Evolutionary conservation across 2,113 vertebrate genomes (phyloP), one percentile per base, ranked within the genome.

Genomic region (Protobothrops flavoviridis): DNA sequence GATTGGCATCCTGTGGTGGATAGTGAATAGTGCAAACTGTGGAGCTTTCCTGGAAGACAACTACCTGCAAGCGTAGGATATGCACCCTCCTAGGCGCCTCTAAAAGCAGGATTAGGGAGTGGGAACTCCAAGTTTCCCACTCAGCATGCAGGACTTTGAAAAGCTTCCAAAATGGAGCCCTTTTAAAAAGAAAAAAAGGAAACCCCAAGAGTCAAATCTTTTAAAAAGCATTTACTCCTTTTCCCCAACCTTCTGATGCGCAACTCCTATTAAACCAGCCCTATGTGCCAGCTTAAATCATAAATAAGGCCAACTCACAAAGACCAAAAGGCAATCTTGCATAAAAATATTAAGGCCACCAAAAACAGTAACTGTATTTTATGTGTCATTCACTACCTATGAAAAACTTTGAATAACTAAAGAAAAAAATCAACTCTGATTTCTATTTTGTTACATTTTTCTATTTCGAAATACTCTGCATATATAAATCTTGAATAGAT

Each of bases 1-100:
- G 97, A 97, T 96, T 21, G 94, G 95, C 87, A 93, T 95, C 97
- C 97, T 52, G 97, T 45, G 95, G 97, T 90, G 95, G 97, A 88
- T 93, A 50, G 91, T 94, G 95, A 97, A 97, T 94, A 96, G 97
- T 29, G 5, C 86, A 74, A 94, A 92, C 43, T 74, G 93, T 52
- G 96, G 95, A 6, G 94, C 96, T 97, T 87, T 97, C 97, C 96
- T 26, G 94, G 97, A 94, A 53, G 94, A 93, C 57, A 92, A 48
- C 94, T 97, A 97, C 97, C 97, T 98, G 97, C 90, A 69, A 92
- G 95, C 15, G 92, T 2, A 88, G 88, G 13, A 23, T 55, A 91
- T 74, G 0, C 1, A 81, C 81, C 92, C 96, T 93, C 95, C 95
- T 23, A 88, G 93, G 91, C 93, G 39, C 59, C 24, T 89, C 3